phyloP scores from a whole-genome alignment of 92 coral and sea anemone genomes.

The Paramuricea clavata region DNA sequence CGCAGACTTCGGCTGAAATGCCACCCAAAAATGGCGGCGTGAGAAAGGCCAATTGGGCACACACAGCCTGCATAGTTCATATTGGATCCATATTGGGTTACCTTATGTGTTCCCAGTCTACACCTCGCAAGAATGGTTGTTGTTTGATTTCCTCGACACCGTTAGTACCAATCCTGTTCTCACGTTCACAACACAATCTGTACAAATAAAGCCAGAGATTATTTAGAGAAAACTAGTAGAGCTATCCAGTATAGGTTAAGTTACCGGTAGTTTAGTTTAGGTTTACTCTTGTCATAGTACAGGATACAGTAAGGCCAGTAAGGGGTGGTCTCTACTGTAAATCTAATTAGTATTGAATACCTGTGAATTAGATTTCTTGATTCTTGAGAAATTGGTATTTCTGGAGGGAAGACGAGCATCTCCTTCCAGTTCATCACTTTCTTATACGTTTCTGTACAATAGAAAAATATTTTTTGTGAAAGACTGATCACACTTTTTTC shows the following conservation, averaged over 20 bases:
- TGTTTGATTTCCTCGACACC: conserved; percentile 85
- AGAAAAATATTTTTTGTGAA: too few relatives aligned
- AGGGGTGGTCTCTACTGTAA: too few relatives aligned
- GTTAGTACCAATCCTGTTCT: conserved; percentile 72
- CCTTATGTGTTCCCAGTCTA: conserved; percentile 97
- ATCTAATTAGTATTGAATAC: conserved; percentile 44
- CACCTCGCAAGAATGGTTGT: conserved; percentile 83
- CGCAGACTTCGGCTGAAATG: too few relatives aligned
- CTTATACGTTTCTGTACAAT: conserved; percentile 88
- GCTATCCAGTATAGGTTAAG: not conserved
- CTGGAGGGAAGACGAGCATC: conserved; percentile 93
- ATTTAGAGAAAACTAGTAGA: conserved; percentile 2
- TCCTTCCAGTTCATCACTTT: conserved; percentile 98
- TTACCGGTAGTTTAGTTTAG: not conserved
- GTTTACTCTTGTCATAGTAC: not conserved
- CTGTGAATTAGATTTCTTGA: conserved; percentile 86
- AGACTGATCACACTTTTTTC: too few relatives aligned
- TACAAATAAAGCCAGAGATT: too few relatives aligned
- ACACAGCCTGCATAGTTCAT: too few relatives aligned
- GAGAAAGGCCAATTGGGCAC: too few relatives aligned
- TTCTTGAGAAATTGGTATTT: conserved; percentile 95
- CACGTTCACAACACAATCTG: conserved; percentile 94
- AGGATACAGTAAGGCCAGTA: too few relatives aligned
- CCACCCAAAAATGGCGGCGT: too few relatives aligned
- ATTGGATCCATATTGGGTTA: too few relatives aligned